phyloP scores from a whole-genome alignment of 2,113 vertebrate genomes.

The Polyodon spathula region DNA sequence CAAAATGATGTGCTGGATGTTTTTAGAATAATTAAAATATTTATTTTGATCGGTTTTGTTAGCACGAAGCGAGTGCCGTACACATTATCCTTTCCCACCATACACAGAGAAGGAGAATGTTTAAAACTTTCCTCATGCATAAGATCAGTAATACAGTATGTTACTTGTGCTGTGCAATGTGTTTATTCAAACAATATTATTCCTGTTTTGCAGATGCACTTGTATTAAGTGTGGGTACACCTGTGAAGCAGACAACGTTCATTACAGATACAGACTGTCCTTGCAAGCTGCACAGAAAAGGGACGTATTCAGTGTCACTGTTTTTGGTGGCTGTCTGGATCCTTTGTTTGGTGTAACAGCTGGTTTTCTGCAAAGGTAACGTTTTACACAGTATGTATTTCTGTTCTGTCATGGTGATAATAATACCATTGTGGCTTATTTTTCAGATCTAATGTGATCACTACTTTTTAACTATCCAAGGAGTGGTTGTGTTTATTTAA shows the following conservation, averaged over 20 bases:
- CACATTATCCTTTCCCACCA: neutral
- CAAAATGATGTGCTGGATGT: neutral
- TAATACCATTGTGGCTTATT: neutral
- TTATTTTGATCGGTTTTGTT: too few relatives aligned
- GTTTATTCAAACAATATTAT: neutral
- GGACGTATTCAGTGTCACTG: slow-evolving; percentile 49
- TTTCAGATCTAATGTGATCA: neutral
- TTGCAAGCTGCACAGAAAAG: slow-evolving; percentile 49
- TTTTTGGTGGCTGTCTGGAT: slow-evolving; percentile 69
- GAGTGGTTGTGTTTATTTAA: too few relatives aligned
- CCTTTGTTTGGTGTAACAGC: slow-evolving; percentile 60
- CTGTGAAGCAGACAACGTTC: slow-evolving; percentile 37
- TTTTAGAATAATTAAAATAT: neutral
- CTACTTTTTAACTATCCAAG: too few relatives aligned
- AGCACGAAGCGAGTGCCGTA: too few relatives aligned
- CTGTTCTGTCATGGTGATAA: neutral
- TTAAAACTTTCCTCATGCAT: neutral
- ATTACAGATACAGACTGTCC: slow-evolving; percentile 60
- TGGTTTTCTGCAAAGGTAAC: slow-evolving; percentile 53
- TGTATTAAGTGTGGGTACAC: slow-evolving; percentile 55
- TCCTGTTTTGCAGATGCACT: slow-evolving; percentile 41
- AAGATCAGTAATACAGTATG: neutral
- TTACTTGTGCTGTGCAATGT: too few relatives aligned
- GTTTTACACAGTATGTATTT: neutral
- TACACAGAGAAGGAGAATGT: neutral